Evolutionary conservation across 2,888 invertebrate species (phyloP).

Genomic region (Timema cristinae): DNA sequence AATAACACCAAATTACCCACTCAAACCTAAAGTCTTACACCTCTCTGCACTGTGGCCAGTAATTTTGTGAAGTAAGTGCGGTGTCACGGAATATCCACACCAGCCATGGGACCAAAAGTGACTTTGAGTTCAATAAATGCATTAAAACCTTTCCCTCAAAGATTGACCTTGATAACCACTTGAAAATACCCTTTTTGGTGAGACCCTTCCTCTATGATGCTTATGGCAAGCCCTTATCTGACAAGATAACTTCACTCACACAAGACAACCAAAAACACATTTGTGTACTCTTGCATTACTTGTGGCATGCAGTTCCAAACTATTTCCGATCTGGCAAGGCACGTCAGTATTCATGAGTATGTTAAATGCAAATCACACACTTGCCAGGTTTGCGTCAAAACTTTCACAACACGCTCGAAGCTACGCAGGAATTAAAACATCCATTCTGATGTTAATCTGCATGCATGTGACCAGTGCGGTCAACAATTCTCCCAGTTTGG

Average conservation of each 20-base stretch:
- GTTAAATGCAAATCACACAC: too few species aligned
- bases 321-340: not conserved
- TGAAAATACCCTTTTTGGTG: not conserved
- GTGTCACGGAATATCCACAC: not conserved
- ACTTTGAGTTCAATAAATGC: not conserved
- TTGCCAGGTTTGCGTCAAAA: too few species aligned
- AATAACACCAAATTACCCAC: too few species aligned
- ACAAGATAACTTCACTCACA: slow-evolving; percentile 4
- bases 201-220: not conserved
- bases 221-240: slow-evolving; percentile 8
- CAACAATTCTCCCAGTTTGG: slow-evolving; percentile 50
- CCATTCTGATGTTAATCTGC: too few species aligned
- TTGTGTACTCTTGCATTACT: not conserved
- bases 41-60: too few species aligned
- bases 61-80: too few species aligned
- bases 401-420: too few species aligned
- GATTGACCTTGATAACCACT: not conserved
- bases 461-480: slow-evolving; percentile 46
- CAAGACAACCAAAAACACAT: not conserved
- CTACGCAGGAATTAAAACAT: too few species aligned
- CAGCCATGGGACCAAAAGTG: not conserved
- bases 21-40: too few species aligned
- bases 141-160: not conserved
- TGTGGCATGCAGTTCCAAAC: not conserved
- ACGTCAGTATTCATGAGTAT: not conserved